These are phyloP conservation scores for Hirundo rustica DNA, from an alignment of 2,797 vertebrate species.

Conservation along the genomic window DNA sequence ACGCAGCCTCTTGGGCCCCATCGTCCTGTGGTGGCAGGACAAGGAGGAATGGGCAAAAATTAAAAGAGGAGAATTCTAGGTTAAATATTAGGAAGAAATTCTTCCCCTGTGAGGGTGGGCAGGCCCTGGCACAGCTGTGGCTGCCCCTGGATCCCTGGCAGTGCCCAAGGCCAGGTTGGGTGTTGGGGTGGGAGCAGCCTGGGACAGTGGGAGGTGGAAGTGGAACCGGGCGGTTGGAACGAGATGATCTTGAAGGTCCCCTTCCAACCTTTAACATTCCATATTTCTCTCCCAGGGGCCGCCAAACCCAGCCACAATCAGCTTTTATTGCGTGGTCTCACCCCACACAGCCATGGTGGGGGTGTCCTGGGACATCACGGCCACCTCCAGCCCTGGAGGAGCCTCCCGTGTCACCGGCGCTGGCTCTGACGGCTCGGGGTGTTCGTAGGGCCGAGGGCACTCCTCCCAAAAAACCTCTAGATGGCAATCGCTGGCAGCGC, in stretches of 20 bases:
- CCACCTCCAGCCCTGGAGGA: neutral
- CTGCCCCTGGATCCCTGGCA: neutral
- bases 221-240: no score
- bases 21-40: neutral
- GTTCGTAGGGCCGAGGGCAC: rapidly evolving
- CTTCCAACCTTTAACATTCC: neutral
- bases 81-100: neutral
- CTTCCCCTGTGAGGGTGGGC: rapidly evolving
- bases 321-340: rapidly evolving
- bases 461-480: neutral
- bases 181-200: rapidly evolving
- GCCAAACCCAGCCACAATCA: neutral
- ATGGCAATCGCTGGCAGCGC: conserved; percentile 24
- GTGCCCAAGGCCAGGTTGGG: rapidly evolving
- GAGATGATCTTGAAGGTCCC: rapidly evolving
- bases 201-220: rapidly evolving
- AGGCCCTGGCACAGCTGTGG: neutral
- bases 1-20: neutral
- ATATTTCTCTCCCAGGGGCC: rapidly evolving
- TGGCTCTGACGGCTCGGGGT: rapidly evolving
- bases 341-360: rapidly evolving
- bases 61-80: neutral
- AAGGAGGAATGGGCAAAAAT: neutral
- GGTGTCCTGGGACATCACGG: rapidly evolving
- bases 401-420: rapidly evolving